These are phyloP conservation scores for Lycopodina hypogea DNA, from an alignment of 37 sponge, comb jelly and placozoan genomes.

Conservation along the genomic window DNA sequence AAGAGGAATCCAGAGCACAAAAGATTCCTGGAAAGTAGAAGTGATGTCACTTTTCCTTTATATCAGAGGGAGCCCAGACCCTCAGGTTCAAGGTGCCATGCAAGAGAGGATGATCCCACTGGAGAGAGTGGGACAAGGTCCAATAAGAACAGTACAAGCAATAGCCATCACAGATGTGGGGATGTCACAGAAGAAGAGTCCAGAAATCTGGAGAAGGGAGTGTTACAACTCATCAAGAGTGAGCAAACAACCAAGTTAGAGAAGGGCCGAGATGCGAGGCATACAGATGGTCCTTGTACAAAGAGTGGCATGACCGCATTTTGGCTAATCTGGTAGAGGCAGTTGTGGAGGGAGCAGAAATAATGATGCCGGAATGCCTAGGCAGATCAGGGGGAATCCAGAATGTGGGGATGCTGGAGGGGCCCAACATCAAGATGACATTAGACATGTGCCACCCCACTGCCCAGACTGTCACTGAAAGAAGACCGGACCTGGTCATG, in stretches of 20 bases:
- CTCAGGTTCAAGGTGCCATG: background rate
- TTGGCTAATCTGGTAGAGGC: background rate
- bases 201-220: background rate
- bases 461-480: too few species aligned
- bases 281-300: background rate
- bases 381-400: background rate
- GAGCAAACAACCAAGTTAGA: background rate
- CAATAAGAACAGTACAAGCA: background rate
- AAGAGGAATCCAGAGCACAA: background rate
- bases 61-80: background rate
- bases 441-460: background rate
- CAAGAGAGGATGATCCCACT: background rate
- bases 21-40: background rate
- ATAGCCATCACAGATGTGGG: too few species aligned
- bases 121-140: background rate
- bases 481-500: too few species aligned
- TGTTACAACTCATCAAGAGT: background rate
- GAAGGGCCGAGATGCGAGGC: background rate
- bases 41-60: background rate
- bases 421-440: background rate
- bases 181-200: background rate
- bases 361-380: background rate
- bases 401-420: background rate
- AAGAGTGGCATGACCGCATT: conserved; percentile 2
- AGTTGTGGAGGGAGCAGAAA: background rate